Evolutionary conservation across 2,888 invertebrate species (phyloP).

Genomic region (Parnassius smintheus): DNA sequence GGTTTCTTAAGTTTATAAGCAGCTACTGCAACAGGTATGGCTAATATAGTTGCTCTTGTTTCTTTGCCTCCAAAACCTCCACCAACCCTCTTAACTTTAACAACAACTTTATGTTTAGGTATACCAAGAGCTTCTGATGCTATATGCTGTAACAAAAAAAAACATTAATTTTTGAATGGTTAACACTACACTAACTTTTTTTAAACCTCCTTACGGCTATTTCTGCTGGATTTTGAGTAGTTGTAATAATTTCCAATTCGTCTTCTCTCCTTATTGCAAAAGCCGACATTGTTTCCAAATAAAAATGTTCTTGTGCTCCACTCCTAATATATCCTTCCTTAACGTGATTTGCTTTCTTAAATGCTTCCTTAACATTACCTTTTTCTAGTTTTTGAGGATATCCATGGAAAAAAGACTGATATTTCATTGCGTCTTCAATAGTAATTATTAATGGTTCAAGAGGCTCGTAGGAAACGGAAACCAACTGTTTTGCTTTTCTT

Average conservation of each 20-base stretch:
- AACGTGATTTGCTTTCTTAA: constrained; percentile 83
- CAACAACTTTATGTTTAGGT: constrained; percentile 84
- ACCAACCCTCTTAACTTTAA: constrained; percentile 89
- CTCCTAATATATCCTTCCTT: constrained; percentile 86
- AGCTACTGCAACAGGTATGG: constrained; percentile 86
- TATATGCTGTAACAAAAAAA: constrained; percentile 72
- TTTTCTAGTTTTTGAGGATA: constrained; percentile 78
- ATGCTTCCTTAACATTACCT: constrained; percentile 85
- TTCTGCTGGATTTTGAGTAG: constrained; percentile 91
- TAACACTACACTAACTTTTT: not conserved
- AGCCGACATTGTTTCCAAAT: constrained; percentile 88
- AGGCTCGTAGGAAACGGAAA: constrained; percentile 89
- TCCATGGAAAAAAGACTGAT: constrained; percentile 83
- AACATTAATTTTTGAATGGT: too few relatives aligned
- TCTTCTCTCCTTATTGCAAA: constrained; percentile 87
- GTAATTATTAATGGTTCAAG: constrained; percentile 89
- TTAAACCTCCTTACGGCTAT: constrained; percentile 76
- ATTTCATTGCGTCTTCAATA: constrained; percentile 91
- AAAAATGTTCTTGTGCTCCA: constrained; percentile 95
- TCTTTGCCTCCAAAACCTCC: constrained; percentile 96
- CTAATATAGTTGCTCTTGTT: constrained; percentile 81
- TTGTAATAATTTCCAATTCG: constrained; percentile 91
- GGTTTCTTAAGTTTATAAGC: constrained; percentile 87
- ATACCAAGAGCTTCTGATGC: constrained; percentile 83
- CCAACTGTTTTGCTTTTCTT: constrained; percentile 88